These are phyloP conservation scores for Amaurobius ferox DNA, from an alignment of 2,888 invertebrate genomes.

Conservation along the genomic window DNA sequence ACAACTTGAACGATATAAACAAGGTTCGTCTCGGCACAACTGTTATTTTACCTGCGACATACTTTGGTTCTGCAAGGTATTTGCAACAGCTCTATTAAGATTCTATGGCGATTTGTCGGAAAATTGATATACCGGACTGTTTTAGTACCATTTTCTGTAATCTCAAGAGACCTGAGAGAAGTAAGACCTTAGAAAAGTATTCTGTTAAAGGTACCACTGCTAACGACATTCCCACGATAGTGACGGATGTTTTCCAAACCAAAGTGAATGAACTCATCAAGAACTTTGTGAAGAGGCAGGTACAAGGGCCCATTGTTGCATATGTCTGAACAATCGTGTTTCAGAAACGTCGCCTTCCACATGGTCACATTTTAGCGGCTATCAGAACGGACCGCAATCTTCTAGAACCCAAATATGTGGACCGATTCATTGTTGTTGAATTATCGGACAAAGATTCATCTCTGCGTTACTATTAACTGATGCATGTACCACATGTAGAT, in stretches of 20 bases:
- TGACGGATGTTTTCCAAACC: background rate
- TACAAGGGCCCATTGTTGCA: no score
- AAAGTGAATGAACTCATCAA: background rate
- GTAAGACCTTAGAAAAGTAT: background rate
- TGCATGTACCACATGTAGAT: no score
- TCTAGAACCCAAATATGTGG: no score
- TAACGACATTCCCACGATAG: conserved; percentile 12
- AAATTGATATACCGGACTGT: background rate
- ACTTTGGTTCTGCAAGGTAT: background rate
- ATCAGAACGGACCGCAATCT: no score
- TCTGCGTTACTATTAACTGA: no score
- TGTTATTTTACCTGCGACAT: background rate
- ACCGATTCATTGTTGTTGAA: no score
- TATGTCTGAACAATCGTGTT: no score
- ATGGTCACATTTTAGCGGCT: no score
- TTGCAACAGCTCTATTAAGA: conserved; percentile 9
- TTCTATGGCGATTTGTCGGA: conserved; percentile 22
- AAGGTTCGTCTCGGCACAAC: conserved; percentile 13
- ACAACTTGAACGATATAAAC: conserved; percentile 18
- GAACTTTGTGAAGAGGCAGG: conserved; percentile 11
- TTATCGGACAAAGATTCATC: no score
- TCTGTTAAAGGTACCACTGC: conserved; percentile 5
- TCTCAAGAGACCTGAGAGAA: background rate
- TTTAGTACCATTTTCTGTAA: background rate
- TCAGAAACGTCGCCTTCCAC: no score